phyloP scores from a whole-genome alignment of 2,113 vertebrate species.

The Scomber colias region DNA sequence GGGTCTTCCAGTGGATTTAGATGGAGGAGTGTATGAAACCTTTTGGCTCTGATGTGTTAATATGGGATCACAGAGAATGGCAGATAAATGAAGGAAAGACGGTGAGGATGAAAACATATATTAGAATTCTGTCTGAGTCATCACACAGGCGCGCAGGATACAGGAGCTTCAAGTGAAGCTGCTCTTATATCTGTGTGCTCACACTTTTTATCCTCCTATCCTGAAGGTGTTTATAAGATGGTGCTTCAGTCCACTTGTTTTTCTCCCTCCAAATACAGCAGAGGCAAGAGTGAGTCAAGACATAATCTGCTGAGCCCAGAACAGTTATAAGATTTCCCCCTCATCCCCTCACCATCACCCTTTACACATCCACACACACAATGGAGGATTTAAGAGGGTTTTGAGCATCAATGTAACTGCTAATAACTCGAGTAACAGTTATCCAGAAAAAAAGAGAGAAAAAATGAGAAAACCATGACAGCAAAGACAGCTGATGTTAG shows the following conservation, averaged over 20 bases:
- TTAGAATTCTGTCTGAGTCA: conserved; percentile 39
- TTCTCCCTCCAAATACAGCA: neutral
- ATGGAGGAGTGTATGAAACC: conserved; percentile 33
- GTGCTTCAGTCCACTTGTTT: neutral
- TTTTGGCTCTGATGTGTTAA: conserved; percentile 44
- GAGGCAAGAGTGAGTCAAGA: neutral
- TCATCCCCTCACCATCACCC: neutral
- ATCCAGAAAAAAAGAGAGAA: neutral
- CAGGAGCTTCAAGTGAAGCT: neutral
- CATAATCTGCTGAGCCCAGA: neutral
- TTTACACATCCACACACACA: conserved; percentile 2
- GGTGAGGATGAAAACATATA: conserved; percentile 1
- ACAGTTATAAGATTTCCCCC: neutral
- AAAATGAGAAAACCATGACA: neutral
- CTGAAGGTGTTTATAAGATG: neutral
- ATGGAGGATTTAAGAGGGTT: neutral
- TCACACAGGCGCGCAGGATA: neutral
- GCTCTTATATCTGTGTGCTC: neutral
- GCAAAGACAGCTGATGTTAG: neutral
- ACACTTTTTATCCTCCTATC: neutral
- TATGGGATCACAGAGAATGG: conserved; percentile 49
- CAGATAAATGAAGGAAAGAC: neutral
- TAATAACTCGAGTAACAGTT: conserved; percentile 4
- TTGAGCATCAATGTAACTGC: neutral
- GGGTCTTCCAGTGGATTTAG: conserved; percentile 22